Evolutionary conservation across 2,113 vertebrate species (phyloP).

Genomic region (Capra hircus): DNA sequence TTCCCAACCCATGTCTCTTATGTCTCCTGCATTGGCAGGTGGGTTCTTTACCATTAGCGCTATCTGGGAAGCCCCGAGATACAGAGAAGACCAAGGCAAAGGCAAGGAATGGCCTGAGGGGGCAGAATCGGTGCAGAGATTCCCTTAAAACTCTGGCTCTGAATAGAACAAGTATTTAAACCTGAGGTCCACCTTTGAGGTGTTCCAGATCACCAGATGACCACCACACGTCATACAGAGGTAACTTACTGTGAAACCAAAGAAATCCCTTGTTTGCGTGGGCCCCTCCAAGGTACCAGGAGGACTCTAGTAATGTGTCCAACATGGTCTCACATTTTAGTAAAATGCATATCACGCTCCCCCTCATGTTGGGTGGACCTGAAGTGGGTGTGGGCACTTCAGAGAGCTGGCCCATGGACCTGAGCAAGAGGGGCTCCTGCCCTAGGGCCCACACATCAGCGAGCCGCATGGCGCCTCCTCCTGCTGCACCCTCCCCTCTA

Average conservation of each 20-base stretch:
- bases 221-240: neutral
- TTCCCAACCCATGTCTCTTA: neutral
- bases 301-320: neutral
- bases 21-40: neutral
- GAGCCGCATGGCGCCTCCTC: neutral
- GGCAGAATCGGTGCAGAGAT: neutral
- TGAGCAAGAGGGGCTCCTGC: neutral
- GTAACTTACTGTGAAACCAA: neutral
- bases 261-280: neutral
- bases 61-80: neutral
- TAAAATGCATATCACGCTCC: neutral
- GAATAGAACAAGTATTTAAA: neutral
- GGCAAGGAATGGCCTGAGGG: neutral
- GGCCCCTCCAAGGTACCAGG: neutral
- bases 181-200: neutral
- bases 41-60: neutral
- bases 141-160: neutral
- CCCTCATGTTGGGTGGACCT: neutral
- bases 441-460: neutral
- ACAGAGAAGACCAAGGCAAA: neutral
- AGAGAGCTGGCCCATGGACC: neutral
- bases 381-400: neutral
- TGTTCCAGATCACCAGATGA: neutral
- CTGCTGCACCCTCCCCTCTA: neutral
- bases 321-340: neutral